Evolutionary conservation across 1,140 invertebrate genomes (phyloP), one percentile per base, ranked within the genome.

Genomic region (Caenorhabditis elegans): DNA sequence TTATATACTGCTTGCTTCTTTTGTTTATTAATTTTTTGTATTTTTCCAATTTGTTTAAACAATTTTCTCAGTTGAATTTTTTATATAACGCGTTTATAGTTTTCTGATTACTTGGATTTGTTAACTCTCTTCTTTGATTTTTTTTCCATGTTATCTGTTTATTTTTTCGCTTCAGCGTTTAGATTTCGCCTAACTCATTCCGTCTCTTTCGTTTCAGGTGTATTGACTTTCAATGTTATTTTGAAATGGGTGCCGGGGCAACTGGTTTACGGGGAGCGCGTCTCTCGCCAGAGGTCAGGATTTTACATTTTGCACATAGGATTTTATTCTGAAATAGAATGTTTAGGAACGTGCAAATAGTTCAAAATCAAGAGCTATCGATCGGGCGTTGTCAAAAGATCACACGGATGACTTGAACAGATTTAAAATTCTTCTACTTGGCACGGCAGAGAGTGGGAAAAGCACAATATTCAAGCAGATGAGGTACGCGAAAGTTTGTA

Each of bases 391-490:
- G 17, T 53, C 78, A 22, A 83, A 81, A 36, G 82, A 85, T 47
- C 47, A 79, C 19, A 51, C 76, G 10, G 77, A 84, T 36, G 78
- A 76, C 47, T 65, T 47, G n/a, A 65, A 84, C 28, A 60, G 39
- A 34, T 85, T 85, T 34, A 82, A 85, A 78, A 83, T 85, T 70
- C 70, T 85, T 2, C 36, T 85, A 15, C 78, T 85, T 4, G 84
- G 83, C 11, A 83, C 83, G 17, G 53, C 76, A 13, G 84, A 83
- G 31, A 82, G 84, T 36, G 84, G 84, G 4, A 85, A 85, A 51
- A 76, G 83, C n/a, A 85, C 84, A 1, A 85, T 85, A 39, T 84
- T 83, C 26, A 84, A 82, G 31, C 84, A 85, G 47, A 85, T 85
- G 82, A 46, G 82, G 83, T 84, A 34, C 17, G 19, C 15, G 3